Conservation (phyloP, 2,113 vertebrate genomes). For the Podarcis cretensis region DNA sequence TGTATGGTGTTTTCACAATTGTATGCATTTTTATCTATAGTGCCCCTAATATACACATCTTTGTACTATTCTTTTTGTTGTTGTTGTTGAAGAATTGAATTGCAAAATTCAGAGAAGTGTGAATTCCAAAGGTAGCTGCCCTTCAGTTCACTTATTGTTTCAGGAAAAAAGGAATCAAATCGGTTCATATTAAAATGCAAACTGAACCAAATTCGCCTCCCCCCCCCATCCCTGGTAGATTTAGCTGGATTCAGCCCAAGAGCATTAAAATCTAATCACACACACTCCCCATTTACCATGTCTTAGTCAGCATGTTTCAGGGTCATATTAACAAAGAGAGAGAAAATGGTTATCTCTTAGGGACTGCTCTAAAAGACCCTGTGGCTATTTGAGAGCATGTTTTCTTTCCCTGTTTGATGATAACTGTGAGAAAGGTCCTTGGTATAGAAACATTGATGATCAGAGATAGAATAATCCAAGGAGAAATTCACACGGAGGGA, state of each 20-base stretch:
- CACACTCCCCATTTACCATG: slow-evolving; percentile 16
- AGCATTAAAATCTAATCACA: background rate
- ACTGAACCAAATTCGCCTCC: background rate
- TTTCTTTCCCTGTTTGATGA: slow-evolving; percentile 35
- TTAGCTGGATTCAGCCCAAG: too few species aligned
- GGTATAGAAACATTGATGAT: slow-evolving; percentile 50
- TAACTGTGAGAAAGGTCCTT: slow-evolving; percentile 54
- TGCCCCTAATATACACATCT: too few species aligned
- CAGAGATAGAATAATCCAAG: slow-evolving; percentile 52
- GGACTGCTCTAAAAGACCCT: slow-evolving; percentile 34
- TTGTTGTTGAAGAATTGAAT: too few species aligned
- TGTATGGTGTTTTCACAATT: too few species aligned
- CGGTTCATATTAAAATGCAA: too few species aligned
- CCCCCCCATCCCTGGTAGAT: background rate
- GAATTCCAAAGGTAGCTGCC: too few species aligned
- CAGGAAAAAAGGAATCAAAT: too few species aligned
- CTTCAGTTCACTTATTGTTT: too few species aligned
- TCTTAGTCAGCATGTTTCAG: slow-evolving; percentile 16
- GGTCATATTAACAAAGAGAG: slow-evolving; percentile 30
- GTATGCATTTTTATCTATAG: too few species aligned
- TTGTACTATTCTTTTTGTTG: too few species aligned
- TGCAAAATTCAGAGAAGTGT: too few species aligned
- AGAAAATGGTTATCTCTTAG: background rate
- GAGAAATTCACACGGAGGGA: slow-evolving; percentile 46
- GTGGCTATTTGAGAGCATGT: slow-evolving; percentile 57